phyloP scores from a whole-genome alignment of 1,140 invertebrate species.

The Drosophila punjabiensis region DNA sequence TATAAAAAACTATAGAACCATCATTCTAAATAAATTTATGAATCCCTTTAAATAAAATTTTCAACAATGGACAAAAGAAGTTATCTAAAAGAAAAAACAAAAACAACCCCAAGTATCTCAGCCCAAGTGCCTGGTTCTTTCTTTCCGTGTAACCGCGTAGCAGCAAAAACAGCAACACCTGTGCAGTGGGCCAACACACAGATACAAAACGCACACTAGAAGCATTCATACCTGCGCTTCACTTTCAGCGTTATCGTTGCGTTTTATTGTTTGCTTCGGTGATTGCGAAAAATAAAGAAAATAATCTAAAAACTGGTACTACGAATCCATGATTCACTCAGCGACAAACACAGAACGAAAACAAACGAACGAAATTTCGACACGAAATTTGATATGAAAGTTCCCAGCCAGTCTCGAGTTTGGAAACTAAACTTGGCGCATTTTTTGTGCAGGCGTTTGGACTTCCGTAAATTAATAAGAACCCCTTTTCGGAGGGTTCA shows the following conservation, averaged over 20 bases:
- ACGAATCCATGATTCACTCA: conserved; percentile 35
- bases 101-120: neutral
- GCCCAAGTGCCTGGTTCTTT: neutral
- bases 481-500: conserved; percentile 50
- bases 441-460: conserved; percentile 75
- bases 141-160: conserved; percentile 7
- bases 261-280: conserved; percentile 74
- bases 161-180: conserved; percentile 35
- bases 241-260: conserved; percentile 81
- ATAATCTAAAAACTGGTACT: conserved; percentile 24
- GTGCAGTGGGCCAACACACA: conserved; percentile 55
- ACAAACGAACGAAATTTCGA: conserved; percentile 43
- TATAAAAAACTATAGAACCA: neutral
- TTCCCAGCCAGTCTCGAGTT: conserved; percentile 55
- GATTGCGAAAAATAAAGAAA: conserved; percentile 76
- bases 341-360: conserved; percentile 30
- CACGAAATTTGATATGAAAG: conserved; percentile 66
- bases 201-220: conserved; percentile 23
- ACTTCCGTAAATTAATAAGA: conserved; percentile 60
- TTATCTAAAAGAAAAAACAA: too few species aligned
- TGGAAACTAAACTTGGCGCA: conserved; percentile 9
- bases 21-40: neutral
- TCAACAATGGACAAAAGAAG: too few species aligned
- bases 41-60: neutral
- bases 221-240: conserved; percentile 68